These are phyloP conservation scores for Onychomys leucogaster DNA, from an alignment of 2,797 vertebrate genomes.

Conservation along the genomic window DNA sequence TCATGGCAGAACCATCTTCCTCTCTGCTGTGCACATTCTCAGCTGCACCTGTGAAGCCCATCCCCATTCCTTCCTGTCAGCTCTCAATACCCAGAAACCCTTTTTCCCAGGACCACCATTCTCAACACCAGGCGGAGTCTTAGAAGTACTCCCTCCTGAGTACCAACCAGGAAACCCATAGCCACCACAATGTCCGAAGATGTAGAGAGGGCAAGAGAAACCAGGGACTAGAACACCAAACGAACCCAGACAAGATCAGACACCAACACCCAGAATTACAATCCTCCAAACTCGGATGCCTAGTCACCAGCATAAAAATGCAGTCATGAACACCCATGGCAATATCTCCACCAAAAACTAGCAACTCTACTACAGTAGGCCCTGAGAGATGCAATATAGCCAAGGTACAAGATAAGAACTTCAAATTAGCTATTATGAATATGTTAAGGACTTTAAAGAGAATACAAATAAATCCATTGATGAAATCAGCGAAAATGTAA, in stretches of 20 bases:
- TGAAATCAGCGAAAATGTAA: too few relatives aligned
- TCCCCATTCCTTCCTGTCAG: neutral
- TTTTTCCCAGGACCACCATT: neutral
- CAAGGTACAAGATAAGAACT: neutral
- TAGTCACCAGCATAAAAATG: neutral
- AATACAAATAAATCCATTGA: too few relatives aligned
- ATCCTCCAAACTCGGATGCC: neutral
- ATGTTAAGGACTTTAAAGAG: neutral
- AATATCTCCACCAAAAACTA: neutral
- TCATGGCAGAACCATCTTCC: neutral
- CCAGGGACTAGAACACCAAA: neutral
- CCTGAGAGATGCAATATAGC: neutral
- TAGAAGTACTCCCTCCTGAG: neutral
- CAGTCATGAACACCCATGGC: neutral
- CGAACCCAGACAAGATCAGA: neutral
- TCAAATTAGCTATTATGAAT: neutral
- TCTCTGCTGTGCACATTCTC: neutral
- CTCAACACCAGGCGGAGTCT: neutral
- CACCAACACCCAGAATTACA: neutral
- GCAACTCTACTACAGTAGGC: neutral
- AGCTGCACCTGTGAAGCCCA: neutral
- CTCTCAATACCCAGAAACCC: neutral
- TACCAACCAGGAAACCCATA: neutral
- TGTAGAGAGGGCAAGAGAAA: neutral
- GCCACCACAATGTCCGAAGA: neutral